A percentile compares a stretch with the other conserved stretches of the same genome.
These are phyloP conservation scores for Sycophaga agraensis DNA, from an alignment of 1,140 invertebrate species.

Conservation along the genomic window DNA sequence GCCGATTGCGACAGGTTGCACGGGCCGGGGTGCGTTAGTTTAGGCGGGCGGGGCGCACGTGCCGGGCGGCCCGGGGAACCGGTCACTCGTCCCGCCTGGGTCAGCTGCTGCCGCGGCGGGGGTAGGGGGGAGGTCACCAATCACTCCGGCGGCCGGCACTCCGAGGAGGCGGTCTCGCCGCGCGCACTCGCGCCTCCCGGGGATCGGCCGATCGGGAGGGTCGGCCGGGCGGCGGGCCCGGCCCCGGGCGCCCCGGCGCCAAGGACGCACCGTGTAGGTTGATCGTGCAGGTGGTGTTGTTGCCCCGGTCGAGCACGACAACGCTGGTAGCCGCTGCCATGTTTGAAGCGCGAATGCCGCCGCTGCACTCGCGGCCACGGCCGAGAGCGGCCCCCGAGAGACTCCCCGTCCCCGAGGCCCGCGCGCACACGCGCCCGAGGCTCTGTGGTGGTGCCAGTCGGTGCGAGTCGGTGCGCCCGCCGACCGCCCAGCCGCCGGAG, in stretches of 20 bases:
- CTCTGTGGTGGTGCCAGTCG: neutral
- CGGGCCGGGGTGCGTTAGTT: too few relatives aligned
- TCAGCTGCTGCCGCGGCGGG: neutral
- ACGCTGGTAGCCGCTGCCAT: constrained; percentile 88
- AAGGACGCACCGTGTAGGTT: constrained; percentile 84
- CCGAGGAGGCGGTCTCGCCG: neutral
- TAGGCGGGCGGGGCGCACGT: neutral
- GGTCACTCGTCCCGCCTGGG: too few relatives aligned
- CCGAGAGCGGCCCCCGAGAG: too few relatives aligned
- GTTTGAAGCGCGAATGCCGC: constrained; percentile 46
- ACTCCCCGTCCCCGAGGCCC: neutral
- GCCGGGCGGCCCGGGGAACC: neutral
- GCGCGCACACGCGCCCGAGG: neutral
- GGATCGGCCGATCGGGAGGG: neutral
- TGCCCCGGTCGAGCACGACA: constrained; percentile 88
- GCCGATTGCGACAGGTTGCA: too few relatives aligned
- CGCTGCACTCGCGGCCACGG: constrained; percentile 2
- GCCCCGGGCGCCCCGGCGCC: too few relatives aligned
- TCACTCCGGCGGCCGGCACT: neutral
- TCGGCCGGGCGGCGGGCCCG: neutral
- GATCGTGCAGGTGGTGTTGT: constrained; percentile 93
- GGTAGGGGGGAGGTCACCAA: neutral
- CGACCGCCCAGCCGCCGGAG: neutral
- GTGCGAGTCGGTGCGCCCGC: neutral
- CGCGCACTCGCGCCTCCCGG: too few relatives aligned